Percentiles rank a stretch among this genome's conserved stretches.
Evolutionary conservation across 2,888 invertebrate genomes (phyloP).

Genomic region (Noctua fimbriata): DNA sequence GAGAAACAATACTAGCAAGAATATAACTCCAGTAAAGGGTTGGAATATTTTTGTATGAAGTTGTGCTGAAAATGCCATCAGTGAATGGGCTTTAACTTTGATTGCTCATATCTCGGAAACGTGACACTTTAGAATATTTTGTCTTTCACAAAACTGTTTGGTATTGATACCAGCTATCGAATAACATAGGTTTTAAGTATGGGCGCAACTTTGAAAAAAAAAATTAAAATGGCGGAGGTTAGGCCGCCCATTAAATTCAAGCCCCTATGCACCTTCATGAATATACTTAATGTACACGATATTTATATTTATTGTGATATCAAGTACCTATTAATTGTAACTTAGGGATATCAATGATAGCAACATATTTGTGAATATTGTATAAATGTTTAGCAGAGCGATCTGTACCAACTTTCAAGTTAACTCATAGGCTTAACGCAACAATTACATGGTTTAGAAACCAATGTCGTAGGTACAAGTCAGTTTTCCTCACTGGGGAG

Average conservation of each 20-base stretch:
- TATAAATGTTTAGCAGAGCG: neutral
- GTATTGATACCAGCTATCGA: too few species aligned
- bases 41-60: too few species aligned
- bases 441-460: neutral
- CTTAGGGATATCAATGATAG: neutral
- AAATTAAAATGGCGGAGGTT: too few species aligned
- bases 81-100: too few species aligned
- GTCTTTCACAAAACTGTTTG: too few species aligned
- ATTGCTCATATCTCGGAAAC: too few species aligned
- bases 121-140: too few species aligned
- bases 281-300: neutral
- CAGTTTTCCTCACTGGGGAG: neutral
- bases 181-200: too few species aligned
- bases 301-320: neutral
- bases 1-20: neutral
- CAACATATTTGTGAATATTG: neutral
- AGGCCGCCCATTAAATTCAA: too few species aligned
- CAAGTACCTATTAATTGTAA: neutral
- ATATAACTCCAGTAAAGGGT: neutral
- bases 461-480: neutral
- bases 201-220: too few species aligned
- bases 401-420: neutral
- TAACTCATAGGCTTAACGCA: neutral
- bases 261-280: neutral
- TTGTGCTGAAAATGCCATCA: too few species aligned